A percentile compares a stretch with the other conserved stretches of the same genome.
Evolutionary conservation across 2,888 invertebrate species (phyloP).

Genomic region (Philonicus albiceps): DNA sequence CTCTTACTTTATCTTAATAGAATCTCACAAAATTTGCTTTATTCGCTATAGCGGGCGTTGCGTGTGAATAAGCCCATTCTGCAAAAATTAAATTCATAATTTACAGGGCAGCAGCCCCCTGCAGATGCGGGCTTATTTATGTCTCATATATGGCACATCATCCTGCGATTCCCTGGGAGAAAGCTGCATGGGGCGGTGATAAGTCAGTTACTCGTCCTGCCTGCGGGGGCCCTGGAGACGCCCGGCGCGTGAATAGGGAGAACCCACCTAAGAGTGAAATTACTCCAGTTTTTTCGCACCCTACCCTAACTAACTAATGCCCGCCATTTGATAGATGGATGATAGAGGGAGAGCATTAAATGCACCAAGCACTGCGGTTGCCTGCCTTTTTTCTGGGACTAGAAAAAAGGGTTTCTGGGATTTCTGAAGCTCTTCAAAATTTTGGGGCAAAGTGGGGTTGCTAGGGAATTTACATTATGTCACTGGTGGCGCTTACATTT

Average conservation of each 20-base stretch:
- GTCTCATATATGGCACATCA: slow-evolving; percentile 15
- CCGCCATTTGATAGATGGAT: background rate
- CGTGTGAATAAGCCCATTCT: slow-evolving; percentile 10
- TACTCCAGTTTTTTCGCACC: background rate
- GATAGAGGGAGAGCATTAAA: background rate
- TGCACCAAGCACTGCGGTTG: background rate
- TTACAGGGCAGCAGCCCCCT: slow-evolving; percentile 4
- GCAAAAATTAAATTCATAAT: slow-evolving; percentile 32
- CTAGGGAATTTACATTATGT: background rate
- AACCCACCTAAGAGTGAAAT: background rate
- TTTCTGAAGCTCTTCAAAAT: background rate
- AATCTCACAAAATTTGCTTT: slow-evolving; percentile 26
- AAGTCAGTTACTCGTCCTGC: background rate
- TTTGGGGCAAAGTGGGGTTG: background rate
- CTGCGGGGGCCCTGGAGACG: background rate
- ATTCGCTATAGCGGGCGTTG: slow-evolving; percentile 1
- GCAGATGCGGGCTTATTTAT: slow-evolving; percentile 11
- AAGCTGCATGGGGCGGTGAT: background rate
- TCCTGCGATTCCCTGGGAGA: background rate
- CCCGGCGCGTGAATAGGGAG: background rate
- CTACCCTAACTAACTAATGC: background rate
- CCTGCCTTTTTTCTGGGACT: background rate
- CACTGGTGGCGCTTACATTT: background rate
- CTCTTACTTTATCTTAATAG: slow-evolving; percentile 21
- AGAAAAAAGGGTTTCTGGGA: background rate